Evolutionary conservation across 2,113 vertebrate genomes (phyloP).

Genomic region (Barbus barbus): DNA sequence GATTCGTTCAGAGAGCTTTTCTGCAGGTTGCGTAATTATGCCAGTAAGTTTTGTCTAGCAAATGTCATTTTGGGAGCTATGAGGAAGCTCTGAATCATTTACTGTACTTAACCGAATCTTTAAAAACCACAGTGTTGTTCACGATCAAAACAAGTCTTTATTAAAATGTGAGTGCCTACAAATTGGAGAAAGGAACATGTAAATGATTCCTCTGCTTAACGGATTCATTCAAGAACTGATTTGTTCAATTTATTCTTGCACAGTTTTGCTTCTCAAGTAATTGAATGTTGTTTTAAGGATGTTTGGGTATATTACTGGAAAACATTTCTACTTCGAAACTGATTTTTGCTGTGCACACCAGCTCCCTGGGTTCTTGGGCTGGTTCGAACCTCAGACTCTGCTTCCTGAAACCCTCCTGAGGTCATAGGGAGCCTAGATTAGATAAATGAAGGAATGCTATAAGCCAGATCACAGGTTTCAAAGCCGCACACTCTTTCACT

Average conservation of each 20-base stretch:
- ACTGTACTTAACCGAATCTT: no score
- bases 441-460: conserved; percentile 46
- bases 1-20: not conserved
- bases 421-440: conserved; percentile 13
- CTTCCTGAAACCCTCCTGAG: not conserved
- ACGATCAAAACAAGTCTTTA: no score
- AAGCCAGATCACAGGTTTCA: conserved; percentile 42
- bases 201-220: not conserved
- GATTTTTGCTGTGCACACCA: conserved; percentile 4
- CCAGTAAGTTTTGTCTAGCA: not conserved
- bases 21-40: not conserved
- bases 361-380: conserved; percentile 8
- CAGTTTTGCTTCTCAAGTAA: not conserved
- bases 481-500: conserved; percentile 40
- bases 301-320: not conserved
- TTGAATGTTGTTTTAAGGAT: not conserved
- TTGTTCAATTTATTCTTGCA: not conserved
- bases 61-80: not conserved
- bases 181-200: no score
- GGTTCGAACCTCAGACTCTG: conserved; percentile 13
- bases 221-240: no score
- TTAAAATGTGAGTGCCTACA: not conserved
- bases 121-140: not conserved
- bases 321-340: no score
- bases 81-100: no score